These are phyloP conservation scores for Anolis carolinensis DNA, from an alignment of 2,113 vertebrate species.

Conservation along the genomic window DNA sequence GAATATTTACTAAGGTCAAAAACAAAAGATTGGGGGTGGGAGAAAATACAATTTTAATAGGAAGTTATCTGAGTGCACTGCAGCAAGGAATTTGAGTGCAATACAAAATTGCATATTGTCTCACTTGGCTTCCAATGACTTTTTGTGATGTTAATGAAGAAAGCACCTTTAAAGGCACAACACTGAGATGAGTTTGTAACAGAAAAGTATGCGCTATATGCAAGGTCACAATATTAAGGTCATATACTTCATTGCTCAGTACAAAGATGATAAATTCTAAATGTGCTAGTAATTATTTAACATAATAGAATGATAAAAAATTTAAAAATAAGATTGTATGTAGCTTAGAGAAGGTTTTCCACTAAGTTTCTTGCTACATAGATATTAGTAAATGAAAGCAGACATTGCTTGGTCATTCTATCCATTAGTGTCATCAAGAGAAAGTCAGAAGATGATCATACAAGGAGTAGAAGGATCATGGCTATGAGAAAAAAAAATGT, in stretches of 20 bases:
- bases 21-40: background rate
- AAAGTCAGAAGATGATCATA: slow-evolving; percentile 34
- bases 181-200: slow-evolving; percentile 64
- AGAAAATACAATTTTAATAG: slow-evolving; percentile 52
- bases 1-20: slow-evolving; percentile 48
- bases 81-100: slow-evolving; percentile 59
- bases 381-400: slow-evolving; percentile 40
- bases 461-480: slow-evolving; percentile 9
- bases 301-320: slow-evolving; percentile 53
- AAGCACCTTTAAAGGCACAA: slow-evolving; percentile 64
- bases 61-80: slow-evolving; percentile 56
- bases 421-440: slow-evolving; percentile 30
- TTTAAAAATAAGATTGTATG: slow-evolving; percentile 57
- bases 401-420: background rate
- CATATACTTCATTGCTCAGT: slow-evolving; percentile 61
- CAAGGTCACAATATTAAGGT: slow-evolving; percentile 66
- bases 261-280: slow-evolving; percentile 59
- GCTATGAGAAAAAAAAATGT: background rate
- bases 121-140: slow-evolving; percentile 61
- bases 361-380: slow-evolving; percentile 16
- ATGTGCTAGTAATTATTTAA: slow-evolving; percentile 53
- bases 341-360: slow-evolving; percentile 20
- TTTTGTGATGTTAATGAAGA: slow-evolving; percentile 66
- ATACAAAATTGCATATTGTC: slow-evolving; percentile 63
- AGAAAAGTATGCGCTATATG: slow-evolving; percentile 44